Evolutionary conservation across 2,113 vertebrate genomes (phyloP).

Genomic region (Microcebus lehilahytsara): DNA sequence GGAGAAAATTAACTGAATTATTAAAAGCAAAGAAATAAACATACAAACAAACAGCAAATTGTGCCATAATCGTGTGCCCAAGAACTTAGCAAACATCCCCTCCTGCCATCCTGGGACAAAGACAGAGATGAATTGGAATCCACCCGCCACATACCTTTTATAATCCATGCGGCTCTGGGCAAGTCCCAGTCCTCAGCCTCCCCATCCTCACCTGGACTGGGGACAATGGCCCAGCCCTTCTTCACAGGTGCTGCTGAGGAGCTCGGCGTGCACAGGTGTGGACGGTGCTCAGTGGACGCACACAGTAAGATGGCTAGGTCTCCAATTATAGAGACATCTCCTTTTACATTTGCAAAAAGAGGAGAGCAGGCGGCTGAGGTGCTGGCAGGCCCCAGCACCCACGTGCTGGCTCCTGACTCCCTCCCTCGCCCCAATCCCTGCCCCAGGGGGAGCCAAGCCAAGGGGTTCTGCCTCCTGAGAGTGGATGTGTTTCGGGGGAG

Average conservation of each 20-base stretch:
- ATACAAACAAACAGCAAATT: neutral
- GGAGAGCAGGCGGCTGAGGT: neutral
- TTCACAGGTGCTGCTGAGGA: neutral
- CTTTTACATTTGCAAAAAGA: neutral
- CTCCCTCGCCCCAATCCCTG: neutral
- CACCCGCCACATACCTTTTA: too few relatives aligned
- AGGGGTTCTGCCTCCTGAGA: neutral
- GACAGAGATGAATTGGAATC: neutral
- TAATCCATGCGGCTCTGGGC: neutral
- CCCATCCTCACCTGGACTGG: neutral
- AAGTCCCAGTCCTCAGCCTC: neutral
- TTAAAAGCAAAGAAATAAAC: neutral
- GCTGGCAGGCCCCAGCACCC: neutral
- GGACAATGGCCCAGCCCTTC: neutral
- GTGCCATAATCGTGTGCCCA: neutral
- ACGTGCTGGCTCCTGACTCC: neutral
- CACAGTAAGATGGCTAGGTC: accelerated
- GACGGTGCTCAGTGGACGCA: neutral
- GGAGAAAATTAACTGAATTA: neutral
- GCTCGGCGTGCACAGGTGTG: neutral
- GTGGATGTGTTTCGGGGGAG: neutral
- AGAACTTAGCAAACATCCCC: neutral
- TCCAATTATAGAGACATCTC: neutral
- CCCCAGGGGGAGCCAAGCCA: neutral
- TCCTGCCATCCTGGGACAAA: neutral